Evolutionary conservation across 2,797 vertebrate genomes (phyloP), one percentile per base, ranked within the genome.

Genomic region (Arctocebus calabarensis): DNA sequence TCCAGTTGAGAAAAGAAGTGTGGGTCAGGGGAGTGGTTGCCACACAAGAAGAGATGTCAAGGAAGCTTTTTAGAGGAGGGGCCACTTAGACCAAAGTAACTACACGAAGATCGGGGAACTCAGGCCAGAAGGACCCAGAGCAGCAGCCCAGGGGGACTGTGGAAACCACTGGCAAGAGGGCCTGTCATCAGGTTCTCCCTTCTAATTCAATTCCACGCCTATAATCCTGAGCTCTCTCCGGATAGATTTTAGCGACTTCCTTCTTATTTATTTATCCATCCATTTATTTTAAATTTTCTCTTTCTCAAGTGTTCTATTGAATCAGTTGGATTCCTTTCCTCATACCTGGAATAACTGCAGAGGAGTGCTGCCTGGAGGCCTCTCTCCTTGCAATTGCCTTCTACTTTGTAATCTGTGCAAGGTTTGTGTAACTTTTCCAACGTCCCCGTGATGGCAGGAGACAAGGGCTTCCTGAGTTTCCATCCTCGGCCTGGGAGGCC

Each of bases 111-210:
- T 20, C 57, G 77, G 55, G 6, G 20, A 8, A 9, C 19, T 52
- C 0, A 14, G 48, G 19, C 27, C 64, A 12, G 16, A 88, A 43
- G 3, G 16, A 57, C 10, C 5, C 11, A 59, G 5, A 52, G 27
- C 0, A 45, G 57, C 74, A 43, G 9, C 22, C 45, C 48, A 5
- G 1, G 16, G 29, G 7, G 6, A 70, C 5, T 17, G 71, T 1
- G 8, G 17, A 77, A 90, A 6, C 10, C 6, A 1, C 2, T 1
- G 1, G 6, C n/a, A 2, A 14, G 4, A 17, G 3, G 3, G 1
- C 59, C 7, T 4, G 0, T 19, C 1, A 13, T n/a, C 13, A 57
- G 57, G 64, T 34, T 91, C 40, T n/a, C 32, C 29, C 62, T 32
- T 86, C 61, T 70, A 43, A 71, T 45, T 73, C 74, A 32, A 14